These are phyloP conservation scores for Tadarida brasiliensis DNA, from an alignment of 2,797 vertebrate species.

Conservation along the genomic window DNA sequence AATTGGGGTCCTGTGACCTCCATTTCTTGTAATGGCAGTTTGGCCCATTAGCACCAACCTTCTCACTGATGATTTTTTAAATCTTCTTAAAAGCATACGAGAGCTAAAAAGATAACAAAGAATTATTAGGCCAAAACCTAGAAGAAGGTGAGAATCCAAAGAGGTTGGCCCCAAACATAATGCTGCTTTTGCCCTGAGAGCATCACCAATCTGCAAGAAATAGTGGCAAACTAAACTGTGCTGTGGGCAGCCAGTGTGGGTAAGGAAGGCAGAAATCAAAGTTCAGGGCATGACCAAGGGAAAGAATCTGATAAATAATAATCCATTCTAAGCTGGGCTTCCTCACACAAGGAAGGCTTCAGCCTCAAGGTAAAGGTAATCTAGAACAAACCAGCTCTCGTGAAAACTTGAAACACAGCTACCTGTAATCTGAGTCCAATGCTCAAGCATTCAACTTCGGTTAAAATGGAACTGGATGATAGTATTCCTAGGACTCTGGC, in stretches of 20 bases:
- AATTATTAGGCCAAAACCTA: constrained; percentile 27
- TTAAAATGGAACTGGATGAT: neutral
- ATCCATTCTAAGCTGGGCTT: neutral
- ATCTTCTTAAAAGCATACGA: constrained; percentile 41
- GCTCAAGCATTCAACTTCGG: neutral
- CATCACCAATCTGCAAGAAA: neutral
- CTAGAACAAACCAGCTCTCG: neutral
- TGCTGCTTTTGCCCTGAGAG: neutral
- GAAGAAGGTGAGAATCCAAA: neutral
- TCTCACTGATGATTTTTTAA: neutral
- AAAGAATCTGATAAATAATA: neutral
- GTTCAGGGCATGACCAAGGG: neutral
- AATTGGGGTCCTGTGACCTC: neutral
- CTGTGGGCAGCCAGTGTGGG: neutral
- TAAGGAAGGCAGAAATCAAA: neutral
- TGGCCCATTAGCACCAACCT: neutral
- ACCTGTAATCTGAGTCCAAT: neutral
- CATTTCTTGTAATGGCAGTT: neutral
- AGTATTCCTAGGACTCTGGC: neutral
- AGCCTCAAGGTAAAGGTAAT: constrained; percentile 15
- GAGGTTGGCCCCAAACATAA: neutral
- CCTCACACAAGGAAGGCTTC: neutral
- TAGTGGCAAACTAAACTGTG: neutral
- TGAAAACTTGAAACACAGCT: constrained; percentile 20
- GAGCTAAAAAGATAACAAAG: constrained; percentile 42